Evolutionary conservation across 1,140 invertebrate species (phyloP).

Genomic region (Tigriopus japonicus): DNA sequence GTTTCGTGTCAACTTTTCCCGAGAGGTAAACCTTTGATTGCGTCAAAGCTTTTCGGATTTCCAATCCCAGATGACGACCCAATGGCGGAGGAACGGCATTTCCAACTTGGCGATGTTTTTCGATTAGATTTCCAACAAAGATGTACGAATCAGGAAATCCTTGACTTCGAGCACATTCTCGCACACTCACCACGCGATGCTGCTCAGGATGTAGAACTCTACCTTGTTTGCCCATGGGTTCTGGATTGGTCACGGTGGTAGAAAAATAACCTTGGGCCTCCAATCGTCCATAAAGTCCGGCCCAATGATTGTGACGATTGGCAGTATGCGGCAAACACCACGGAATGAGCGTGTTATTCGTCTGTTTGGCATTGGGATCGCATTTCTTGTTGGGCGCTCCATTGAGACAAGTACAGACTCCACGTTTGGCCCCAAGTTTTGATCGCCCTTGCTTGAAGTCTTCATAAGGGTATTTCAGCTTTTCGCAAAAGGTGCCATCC

Average conservation of each 20-base stretch:
- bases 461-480: constrained; percentile 40
- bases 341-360: constrained; percentile 54
- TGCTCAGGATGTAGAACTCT: constrained; percentile 62
- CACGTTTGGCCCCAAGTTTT: constrained; percentile 38
- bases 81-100: constrained; percentile 72
- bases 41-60: constrained; percentile 37
- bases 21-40: neutral
- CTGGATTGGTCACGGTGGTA: constrained; percentile 61
- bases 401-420: constrained; percentile 55
- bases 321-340: constrained; percentile 78
- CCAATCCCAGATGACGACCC: constrained; percentile 48
- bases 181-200: constrained; percentile 55
- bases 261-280: constrained; percentile 70
- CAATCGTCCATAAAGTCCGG: constrained; percentile 49
- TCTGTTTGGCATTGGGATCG: constrained; percentile 48
- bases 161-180: constrained; percentile 69
- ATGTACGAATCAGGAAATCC: constrained; percentile 59
- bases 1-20: no score
- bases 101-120: constrained; percentile 64
- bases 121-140: constrained; percentile 51
- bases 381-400: constrained; percentile 34
- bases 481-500: constrained; percentile 22
- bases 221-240: constrained; percentile 75
- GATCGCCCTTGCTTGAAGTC: constrained; percentile 45
- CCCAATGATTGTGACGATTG: constrained; percentile 69